A percentile compares a stretch with the other conserved stretches of the same genome.
phyloP scores from a whole-genome alignment of 2,113 vertebrate genomes.

The Calyptomena viridis region DNA sequence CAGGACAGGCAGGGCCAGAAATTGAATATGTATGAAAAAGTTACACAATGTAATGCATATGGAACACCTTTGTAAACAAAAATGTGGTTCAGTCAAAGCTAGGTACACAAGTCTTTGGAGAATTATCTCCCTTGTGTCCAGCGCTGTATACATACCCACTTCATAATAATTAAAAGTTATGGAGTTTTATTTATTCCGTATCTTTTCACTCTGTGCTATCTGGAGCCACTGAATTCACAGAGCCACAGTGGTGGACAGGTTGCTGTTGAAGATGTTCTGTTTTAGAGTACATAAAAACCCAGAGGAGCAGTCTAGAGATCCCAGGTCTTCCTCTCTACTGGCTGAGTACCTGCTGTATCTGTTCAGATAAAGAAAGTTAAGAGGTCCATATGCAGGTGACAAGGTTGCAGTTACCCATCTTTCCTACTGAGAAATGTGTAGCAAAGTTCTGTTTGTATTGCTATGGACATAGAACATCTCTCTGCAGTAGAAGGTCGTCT shows the following conservation, averaged over 20 bases:
- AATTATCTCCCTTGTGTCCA: too few species aligned
- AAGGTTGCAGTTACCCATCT: not conserved
- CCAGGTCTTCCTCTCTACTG: not conserved
- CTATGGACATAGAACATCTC: not conserved
- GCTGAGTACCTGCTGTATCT: not conserved
- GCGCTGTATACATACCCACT: too few species aligned
- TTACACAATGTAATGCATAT: too few species aligned
- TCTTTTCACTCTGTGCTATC: not conserved
- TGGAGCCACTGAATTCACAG: not conserved
- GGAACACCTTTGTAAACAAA: too few species aligned
- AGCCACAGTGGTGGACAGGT: not conserved
- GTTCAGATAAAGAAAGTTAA: not conserved
- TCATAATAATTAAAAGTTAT: too few species aligned
- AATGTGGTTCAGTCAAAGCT: too few species aligned
- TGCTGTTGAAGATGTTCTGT: not conserved
- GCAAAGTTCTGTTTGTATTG: fast-evolving
- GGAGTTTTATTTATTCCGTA: too few species aligned
- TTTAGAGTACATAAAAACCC: not conserved
- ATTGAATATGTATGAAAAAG: too few species aligned
- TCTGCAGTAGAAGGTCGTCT: not conserved
- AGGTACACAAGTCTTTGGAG: too few species aligned
- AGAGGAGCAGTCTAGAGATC: not conserved
- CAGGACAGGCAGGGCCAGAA: too few species aligned
- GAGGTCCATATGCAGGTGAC: not conserved
- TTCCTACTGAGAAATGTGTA: not conserved